Evolutionary conservation across 2,797 vertebrate species (phyloP).

Genomic region (Phrynocephalus guinanensis): DNA sequence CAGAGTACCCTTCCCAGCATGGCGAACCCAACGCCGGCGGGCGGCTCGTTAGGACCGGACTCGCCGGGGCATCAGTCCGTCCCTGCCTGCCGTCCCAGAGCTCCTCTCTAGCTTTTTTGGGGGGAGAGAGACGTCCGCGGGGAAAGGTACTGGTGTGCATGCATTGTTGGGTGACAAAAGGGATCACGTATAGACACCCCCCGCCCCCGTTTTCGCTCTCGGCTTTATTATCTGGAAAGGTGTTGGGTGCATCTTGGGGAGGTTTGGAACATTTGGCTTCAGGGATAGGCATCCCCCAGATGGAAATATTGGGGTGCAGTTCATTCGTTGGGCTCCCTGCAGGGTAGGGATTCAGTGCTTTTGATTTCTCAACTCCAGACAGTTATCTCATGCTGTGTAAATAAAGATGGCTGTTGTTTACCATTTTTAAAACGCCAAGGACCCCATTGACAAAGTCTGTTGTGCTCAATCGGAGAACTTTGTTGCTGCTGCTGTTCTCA

Average conservation of each 20-base stretch:
- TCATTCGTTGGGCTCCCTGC: no score
- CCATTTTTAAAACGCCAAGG: slow-evolving; percentile 4
- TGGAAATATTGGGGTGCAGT: background rate
- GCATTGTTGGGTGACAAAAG: background rate
- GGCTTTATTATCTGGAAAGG: background rate
- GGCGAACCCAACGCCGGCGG: background rate
- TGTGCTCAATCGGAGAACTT: slow-evolving; percentile 16
- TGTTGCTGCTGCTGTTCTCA: background rate
- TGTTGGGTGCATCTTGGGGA: background rate
- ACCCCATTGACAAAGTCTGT: background rate
- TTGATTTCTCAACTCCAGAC: slow-evolving; percentile 17
- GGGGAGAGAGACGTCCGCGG: background rate
- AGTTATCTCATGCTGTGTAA: slow-evolving; percentile 17
- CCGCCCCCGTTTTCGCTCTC: background rate
- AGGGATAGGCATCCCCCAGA: no score
- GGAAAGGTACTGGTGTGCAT: background rate
- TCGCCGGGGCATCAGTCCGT: no score
- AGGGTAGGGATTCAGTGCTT: background rate
- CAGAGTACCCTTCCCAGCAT: background rate
- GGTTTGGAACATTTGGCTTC: background rate
- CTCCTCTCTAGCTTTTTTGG: background rate
- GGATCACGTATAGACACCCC: background rate
- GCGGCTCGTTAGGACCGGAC: no score
- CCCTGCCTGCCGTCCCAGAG: background rate
- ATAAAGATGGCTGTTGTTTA: slow-evolving; percentile 50